Base-by-base conservation (phyloP, 35 echinoderm and acorn worm species). In the Diadema setosum region DNA sequence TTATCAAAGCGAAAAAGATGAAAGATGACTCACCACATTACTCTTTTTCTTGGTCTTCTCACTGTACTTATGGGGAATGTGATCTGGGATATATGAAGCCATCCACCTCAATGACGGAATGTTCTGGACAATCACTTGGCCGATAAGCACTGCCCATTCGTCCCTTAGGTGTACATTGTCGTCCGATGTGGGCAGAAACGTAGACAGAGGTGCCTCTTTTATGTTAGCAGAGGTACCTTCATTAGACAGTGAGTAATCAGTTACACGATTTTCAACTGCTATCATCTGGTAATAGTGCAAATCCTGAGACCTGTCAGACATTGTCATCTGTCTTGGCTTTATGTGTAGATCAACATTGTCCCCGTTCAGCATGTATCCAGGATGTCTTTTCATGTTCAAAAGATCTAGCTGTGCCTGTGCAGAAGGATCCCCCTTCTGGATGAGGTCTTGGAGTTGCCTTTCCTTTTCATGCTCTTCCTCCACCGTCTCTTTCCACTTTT, bases 61-160 rank as follows among this genome's bases (percentile, higher is more conserved):
- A 23, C 2, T 82, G 31, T 88, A 88, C 50, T 30, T 43, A 55
- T 88, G 86, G 4, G 26, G 69, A 39, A 88, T 88, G 86, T 88
- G 86, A 25, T 81, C 45, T 5, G 86, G 67, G 18, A 88, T 56
- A 45, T 59, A 44, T 18, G 33, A 12, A 58, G 16, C 42, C n/a
- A 90, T 70, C 80, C 81, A 83, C 17, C 40, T 37, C 17, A 90
- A 42, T 17, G 78, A 21, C 20, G 88, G 80, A 3, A 90, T 59
- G 43, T 90, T 64, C 55, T 41, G 39, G 29, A 43, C 30, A 18
- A 90, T 44, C 12, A 83, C 88, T 33, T 46, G 23, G 17, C 57
- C 88, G 36, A 83, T 43, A 33, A 90, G 60, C 24, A 27, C 56
- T 3, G 63, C 84, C 80, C 78, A 90, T 37, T 90, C 75, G 27